Evolutionary conservation across 1,140 invertebrate genomes (phyloP), one percentile per base, ranked within the genome.

Genomic region (Cryptotermes secundus): DNA sequence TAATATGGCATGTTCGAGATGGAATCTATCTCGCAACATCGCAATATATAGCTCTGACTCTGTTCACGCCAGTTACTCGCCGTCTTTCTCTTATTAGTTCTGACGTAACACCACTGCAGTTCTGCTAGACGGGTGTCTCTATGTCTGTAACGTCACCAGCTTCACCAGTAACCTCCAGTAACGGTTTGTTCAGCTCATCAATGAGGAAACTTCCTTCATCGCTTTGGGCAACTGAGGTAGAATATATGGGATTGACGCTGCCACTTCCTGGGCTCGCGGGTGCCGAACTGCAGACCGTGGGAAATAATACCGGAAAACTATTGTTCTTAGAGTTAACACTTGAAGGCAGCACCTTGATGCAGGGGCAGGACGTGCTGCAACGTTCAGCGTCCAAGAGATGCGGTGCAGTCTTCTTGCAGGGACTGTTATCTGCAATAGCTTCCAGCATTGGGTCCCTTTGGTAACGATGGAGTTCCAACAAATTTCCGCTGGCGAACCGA

Each of bases 401-500:
- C n/a, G 81, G 9, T 38, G 35, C 42, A 19, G 81, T 14, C 34
- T n/a, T 42, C 80, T 35, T 42, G 80, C 90, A 90, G 0, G 92
- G 91, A 84, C 91, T 92, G 42, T 88, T 90, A 85, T 92, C 91
- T 7, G 87, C 86, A 35, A 92, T 91, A 0, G 89, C 88, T 84
- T 92, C 90, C 19, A 92, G 86, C 19, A 89, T 87, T 34, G 86
- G 87, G 42, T 85, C 87, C 22, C 85, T 38, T 9, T 81, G 82
- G 53, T 83, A 92, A n/a, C 92, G 92, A 86, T 92, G 91, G 83
- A 92, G 92, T 87, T 94, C 92, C 83, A 94, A 88, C 72, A 93
- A 91, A 87, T 93, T 93, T 3, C 93, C 93, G 45, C 93, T 94
- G 1, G 95, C 95, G 87, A 96, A 96, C 79, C 95, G 89, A 49